phyloP scores from a whole-genome alignment of 2,113 vertebrate species.

The Tursiops truncatus region DNA sequence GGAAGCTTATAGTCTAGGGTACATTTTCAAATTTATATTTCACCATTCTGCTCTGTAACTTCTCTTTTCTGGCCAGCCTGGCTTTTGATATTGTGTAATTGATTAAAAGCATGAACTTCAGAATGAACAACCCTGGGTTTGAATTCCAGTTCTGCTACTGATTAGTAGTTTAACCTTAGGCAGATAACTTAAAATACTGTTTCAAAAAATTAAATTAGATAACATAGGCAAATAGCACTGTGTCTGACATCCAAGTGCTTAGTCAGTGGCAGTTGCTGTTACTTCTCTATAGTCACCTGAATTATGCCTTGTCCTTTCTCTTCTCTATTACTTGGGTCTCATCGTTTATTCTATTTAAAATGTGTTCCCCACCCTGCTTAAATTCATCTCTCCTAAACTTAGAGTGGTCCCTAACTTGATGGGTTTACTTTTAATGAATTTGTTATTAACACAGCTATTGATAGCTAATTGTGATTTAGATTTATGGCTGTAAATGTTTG shows the following conservation, averaged over 20 bases:
- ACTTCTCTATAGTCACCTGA: background rate
- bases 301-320: background rate
- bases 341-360: background rate
- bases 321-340: background rate
- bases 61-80: background rate
- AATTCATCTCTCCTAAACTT: conserved; percentile 25
- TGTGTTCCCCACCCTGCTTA: background rate
- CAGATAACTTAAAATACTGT: background rate
- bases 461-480: conserved; percentile 17
- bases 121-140: background rate
- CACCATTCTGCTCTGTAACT: background rate
- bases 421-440: background rate
- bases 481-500: conserved; percentile 40
- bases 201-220: background rate
- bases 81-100: background rate
- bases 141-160: conserved; percentile 20
- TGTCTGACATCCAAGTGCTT: background rate
- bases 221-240: background rate
- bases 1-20: background rate
- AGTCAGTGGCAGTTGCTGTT: background rate
- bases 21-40: background rate
- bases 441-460: background rate
- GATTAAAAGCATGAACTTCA: background rate
- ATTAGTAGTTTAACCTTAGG: background rate
- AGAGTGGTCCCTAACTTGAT: conserved; percentile 6